phyloP scores from a whole-genome alignment of 2,888 invertebrate genomes.

The Norana najaformis region DNA sequence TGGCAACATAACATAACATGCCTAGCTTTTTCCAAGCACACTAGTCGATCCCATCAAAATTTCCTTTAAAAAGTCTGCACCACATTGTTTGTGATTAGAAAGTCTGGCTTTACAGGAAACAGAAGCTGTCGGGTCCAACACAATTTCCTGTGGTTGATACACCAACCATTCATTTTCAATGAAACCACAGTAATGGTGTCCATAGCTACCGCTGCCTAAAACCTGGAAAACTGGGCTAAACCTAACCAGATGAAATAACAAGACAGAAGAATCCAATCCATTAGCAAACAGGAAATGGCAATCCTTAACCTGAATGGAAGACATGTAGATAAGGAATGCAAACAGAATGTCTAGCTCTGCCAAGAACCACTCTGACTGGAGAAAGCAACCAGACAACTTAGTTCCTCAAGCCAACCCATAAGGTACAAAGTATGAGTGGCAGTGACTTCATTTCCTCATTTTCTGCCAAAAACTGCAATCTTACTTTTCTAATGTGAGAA shows the following conservation, averaged over 20 bases:
- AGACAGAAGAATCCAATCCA: neutral
- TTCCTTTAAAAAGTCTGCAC: neutral
- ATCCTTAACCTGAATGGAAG: neutral
- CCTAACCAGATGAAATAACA: slow-evolving; percentile 1
- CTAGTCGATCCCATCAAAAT: too few species aligned
- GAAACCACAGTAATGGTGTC: neutral
- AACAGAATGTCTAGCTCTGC: neutral
- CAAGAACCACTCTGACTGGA: neutral
- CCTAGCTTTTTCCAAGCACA: neutral
- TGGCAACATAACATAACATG: neutral
- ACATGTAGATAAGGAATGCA: slow-evolving; percentile 13
- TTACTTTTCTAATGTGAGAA: neutral
- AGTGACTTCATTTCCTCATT: neutral
- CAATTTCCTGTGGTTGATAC: neutral
- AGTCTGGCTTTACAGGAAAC: neutral
- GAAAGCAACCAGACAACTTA: neutral
- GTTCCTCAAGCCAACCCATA: neutral
- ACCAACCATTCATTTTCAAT: neutral
- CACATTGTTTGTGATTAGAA: neutral
- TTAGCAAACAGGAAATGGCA: neutral
- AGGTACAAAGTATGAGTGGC: neutral
- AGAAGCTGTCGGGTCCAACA: neutral
- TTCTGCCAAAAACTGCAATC: neutral
- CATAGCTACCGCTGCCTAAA: neutral
- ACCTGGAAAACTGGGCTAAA: neutral